Base-by-base conservation (phyloP, 2,113 vertebrate species). In the Mobula birostris region DNA sequence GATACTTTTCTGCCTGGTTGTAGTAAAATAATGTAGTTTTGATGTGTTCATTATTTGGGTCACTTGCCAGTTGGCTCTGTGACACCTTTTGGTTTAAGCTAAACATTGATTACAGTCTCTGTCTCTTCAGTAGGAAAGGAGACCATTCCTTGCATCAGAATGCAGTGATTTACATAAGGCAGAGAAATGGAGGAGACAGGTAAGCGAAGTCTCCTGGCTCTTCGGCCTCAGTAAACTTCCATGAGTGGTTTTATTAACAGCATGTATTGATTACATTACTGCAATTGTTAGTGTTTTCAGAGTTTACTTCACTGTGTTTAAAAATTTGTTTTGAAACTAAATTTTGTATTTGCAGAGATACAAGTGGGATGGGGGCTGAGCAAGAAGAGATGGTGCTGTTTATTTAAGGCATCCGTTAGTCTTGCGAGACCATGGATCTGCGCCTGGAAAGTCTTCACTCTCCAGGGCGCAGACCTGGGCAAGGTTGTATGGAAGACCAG, bases 131-230 rank as follows among this genome's bases (percentile, higher is more conserved):
- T 95, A 99, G 98, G 99, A 99, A 21, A 96, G 98, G 95, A 97
- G 99, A 94, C 99, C 99, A 0, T 99, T 98, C 94, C 97, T 99
- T 63, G 99, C 99, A 0, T 99, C 98, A 0, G 98, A 99, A 95
- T 99, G 99, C 58, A 98, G 96, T 17, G 99, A 99, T 29, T 96
- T 99, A 92, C 98, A 98, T 0, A 99, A 99, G 96, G 98, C 98
- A 9, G 98, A 99, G 96, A 99, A 99, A 32, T 99, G 99, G 98
- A 97, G 99, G 94, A 95, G 98, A 63, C 99, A 99, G 98, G 98
- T 99, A 94, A 12, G 66, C 11, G 48, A 91, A 78, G n/a, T 27
- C 36, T 66, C 63, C 7, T 80, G 56, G 19, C 61, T 32, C 1
- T 66, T 66, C 24, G 61, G 58, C 29, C 5, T 56, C 56, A 56